Conservation (phyloP, 2,113 vertebrate genomes). For the Rhegmatorhina hoffmannsi region DNA sequence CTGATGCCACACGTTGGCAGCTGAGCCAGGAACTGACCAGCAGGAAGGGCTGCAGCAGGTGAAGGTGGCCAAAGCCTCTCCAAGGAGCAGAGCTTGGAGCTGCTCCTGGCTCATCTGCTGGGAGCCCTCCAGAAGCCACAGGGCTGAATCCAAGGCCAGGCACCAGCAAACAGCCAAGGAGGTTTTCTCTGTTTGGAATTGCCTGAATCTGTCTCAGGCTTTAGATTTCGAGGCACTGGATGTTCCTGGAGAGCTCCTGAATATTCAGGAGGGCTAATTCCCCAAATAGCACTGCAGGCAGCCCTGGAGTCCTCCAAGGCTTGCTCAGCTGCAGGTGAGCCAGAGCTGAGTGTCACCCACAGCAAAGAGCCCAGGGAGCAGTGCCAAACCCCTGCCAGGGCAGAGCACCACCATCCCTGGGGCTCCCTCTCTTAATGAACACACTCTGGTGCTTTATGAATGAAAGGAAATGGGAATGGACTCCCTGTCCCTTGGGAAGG, state of each 20-base stretch:
- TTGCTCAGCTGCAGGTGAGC: not conserved
- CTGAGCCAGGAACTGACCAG: not conserved
- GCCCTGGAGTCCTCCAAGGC: not conserved
- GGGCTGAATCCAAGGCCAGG: accelerated
- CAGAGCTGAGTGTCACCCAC: not conserved
- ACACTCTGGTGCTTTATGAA: accelerated
- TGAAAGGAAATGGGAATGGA: not conserved
- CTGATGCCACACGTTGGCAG: accelerated
- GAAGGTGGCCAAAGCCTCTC: not conserved
- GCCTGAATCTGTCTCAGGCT: not conserved
- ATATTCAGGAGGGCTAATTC: not conserved
- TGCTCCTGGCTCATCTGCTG: not conserved
- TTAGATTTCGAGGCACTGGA: not conserved
- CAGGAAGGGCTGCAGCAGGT: accelerated
- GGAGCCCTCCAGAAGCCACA: not conserved
- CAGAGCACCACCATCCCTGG: accelerated
- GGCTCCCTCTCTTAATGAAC: not conserved
- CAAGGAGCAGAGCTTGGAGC: not conserved
- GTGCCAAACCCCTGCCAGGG: not conserved
- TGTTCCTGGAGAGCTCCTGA: not conserved
- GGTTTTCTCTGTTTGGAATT: not conserved
- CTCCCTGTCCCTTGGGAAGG: not conserved
- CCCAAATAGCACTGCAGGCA: not conserved
- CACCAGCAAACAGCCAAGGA: not conserved
- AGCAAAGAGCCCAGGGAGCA: not conserved